Evolutionary conservation across 2,888 invertebrate genomes (phyloP).

Genomic region (Hedychridium roseum): DNA sequence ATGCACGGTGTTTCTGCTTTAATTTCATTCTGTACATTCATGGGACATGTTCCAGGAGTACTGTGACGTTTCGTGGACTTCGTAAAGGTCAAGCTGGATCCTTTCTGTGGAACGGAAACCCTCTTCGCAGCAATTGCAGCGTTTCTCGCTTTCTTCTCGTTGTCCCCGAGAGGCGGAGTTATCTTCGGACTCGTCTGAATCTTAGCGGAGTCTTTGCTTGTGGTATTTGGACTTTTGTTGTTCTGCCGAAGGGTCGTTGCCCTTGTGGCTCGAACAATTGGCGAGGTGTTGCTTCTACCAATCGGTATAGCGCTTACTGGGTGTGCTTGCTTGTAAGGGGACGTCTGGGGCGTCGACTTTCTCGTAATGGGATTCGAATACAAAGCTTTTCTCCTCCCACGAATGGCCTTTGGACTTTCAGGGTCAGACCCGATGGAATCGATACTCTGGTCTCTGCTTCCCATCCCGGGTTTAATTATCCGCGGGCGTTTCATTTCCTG

Average conservation of each 20-base stretch:
- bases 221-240: slow-evolving; percentile 37
- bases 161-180: slow-evolving; percentile 24
- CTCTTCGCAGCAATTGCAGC: slow-evolving; percentile 40
- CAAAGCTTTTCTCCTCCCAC: slow-evolving; percentile 75
- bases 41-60: slow-evolving; percentile 22
- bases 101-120: slow-evolving; percentile 51
- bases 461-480: slow-evolving; percentile 65
- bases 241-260: slow-evolving; percentile 55
- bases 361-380: slow-evolving; percentile 65
- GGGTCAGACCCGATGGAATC: slow-evolving; percentile 54
- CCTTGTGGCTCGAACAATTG: slow-evolving; percentile 55
- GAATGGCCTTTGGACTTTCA: slow-evolving; percentile 67
- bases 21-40: slow-evolving; percentile 24
- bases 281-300: slow-evolving; percentile 56
- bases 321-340: slow-evolving; percentile 49
- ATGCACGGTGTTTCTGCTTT: slow-evolving; percentile 30
- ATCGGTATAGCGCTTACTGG: slow-evolving; percentile 49
- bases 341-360: slow-evolving; percentile 55
- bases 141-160: slow-evolving; percentile 36
- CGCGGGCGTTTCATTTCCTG: slow-evolving; percentile 59
- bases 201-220: slow-evolving; percentile 32
- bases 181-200: slow-evolving; percentile 52
- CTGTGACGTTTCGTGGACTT: slow-evolving; percentile 53
- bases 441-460: slow-evolving; percentile 45
- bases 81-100: slow-evolving; percentile 44